Conservation (phyloP, 2,888 invertebrate genomes). For the Drepanosiphum platanoidis region DNA sequence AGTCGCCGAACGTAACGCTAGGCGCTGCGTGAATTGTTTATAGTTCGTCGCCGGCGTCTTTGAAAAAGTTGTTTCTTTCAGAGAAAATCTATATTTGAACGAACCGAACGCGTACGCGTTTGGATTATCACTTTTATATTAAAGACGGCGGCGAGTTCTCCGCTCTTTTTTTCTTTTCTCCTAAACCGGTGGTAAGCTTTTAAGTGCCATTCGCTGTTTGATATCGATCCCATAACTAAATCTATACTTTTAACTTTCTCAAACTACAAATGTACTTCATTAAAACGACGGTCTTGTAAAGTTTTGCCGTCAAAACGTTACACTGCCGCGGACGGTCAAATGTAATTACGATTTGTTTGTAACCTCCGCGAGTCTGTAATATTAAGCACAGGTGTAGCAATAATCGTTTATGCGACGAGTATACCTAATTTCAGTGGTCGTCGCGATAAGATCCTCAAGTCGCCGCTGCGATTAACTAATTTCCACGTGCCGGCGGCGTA, state of each 20-base stretch:
- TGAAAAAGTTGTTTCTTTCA: neutral
- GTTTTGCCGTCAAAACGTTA: neutral
- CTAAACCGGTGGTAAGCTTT: no score
- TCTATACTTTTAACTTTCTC: neutral
- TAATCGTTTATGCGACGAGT: neutral
- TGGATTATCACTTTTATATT: neutral
- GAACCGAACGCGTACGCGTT: neutral
- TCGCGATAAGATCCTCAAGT: neutral
- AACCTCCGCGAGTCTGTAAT: neutral
- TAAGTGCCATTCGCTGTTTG: neutral
- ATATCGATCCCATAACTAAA: neutral
- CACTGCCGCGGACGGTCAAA: neutral
- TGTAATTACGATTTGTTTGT: neutral
- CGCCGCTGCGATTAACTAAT: neutral
- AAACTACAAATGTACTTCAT: no score
- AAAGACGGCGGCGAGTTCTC: neutral
- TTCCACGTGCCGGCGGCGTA: neutral
- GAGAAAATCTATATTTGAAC: neutral
- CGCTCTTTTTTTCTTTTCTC: no score
- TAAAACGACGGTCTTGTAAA: neutral
- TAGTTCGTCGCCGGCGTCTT: neutral
- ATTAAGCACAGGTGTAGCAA: neutral
- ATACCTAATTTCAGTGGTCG: no score
- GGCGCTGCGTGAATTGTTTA: neutral
- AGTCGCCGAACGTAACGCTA: neutral